These are phyloP conservation scores for Vollenhovia emeryi DNA, from an alignment of 1,140 invertebrate species.

Conservation along the genomic window DNA sequence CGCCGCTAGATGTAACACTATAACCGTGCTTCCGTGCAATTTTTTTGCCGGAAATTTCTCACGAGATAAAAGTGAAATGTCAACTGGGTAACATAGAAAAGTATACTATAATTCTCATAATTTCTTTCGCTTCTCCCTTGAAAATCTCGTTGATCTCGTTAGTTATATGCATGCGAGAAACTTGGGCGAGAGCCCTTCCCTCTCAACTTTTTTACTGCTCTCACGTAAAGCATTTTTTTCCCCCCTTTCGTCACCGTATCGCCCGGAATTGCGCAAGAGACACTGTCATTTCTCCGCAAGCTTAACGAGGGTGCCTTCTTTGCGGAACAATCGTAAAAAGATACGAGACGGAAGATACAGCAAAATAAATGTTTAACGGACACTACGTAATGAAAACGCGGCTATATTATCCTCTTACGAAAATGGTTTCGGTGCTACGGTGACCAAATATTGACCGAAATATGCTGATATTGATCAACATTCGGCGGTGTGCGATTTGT, in stretches of 20 bases:
- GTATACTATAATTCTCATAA: constrained; percentile 23
- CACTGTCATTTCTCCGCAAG: not conserved
- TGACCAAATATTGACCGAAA: constrained; percentile 19
- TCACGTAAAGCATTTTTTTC: constrained; percentile 57
- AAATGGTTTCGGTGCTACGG: not conserved
- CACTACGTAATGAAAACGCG: constrained; percentile 38
- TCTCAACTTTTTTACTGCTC: constrained; percentile 52
- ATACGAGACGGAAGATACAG: constrained; percentile 37
- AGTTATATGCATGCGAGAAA: constrained; percentile 48
- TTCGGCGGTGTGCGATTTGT: constrained; percentile 1
- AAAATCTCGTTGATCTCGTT: constrained; percentile 43
- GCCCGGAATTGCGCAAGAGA: constrained; percentile 34
- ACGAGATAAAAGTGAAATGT: constrained; percentile 27
- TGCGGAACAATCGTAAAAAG: constrained; percentile 47
- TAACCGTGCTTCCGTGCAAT: not conserved
- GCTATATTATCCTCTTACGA: constrained; percentile 15
- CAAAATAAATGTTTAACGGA: constrained; percentile 31
- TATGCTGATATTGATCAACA: constrained; percentile 4
- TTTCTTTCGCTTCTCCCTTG: not conserved
- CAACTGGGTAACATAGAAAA: not conserved
- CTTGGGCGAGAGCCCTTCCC: constrained; percentile 60
- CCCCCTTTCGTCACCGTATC: constrained; percentile 56
- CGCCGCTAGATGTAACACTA: not conserved
- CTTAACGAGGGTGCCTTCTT: constrained; percentile 55
- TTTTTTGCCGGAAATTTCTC: constrained; percentile 26